Evolutionary conservation across 2,113 vertebrate species (phyloP).

Genomic region (Physeter macrocephalus): DNA sequence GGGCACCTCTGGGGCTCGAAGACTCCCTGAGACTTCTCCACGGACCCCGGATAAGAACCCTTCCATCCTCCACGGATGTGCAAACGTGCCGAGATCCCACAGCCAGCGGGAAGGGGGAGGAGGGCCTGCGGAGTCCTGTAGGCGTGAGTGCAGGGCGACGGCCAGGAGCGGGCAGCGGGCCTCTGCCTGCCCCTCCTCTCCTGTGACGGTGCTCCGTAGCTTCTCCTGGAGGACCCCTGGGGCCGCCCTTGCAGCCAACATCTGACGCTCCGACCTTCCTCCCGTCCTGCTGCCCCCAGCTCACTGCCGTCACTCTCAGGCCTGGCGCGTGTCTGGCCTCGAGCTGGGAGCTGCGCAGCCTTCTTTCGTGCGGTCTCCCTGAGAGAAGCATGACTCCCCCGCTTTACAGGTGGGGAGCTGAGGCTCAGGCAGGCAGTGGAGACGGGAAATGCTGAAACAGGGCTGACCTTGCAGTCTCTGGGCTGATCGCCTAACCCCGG

Average conservation of each 20-base stretch:
- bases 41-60: background rate
- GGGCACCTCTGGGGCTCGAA: background rate
- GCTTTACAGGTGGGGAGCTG: background rate
- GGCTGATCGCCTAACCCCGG: accelerated
- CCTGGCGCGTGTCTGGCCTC: background rate
- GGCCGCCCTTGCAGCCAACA: background rate
- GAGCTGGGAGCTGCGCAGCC: background rate
- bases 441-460: background rate
- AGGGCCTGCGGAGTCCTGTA: background rate
- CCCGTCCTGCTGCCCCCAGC: background rate
- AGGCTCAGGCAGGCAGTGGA: background rate
- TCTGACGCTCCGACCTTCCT: background rate
- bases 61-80: accelerated
- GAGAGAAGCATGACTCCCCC: background rate
- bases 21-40: background rate
- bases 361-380: background rate
- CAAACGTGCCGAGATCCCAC: accelerated
- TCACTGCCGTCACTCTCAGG: background rate
- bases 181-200: background rate
- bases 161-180: background rate
- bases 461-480: accelerated
- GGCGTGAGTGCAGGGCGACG: background rate
- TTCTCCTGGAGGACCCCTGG: background rate
- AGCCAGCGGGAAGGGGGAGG: no score
- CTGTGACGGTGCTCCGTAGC: background rate